Evolutionary conservation across 2,888 invertebrate genomes (phyloP).

Genomic region (Liopterus haemorrhoidalis): DNA sequence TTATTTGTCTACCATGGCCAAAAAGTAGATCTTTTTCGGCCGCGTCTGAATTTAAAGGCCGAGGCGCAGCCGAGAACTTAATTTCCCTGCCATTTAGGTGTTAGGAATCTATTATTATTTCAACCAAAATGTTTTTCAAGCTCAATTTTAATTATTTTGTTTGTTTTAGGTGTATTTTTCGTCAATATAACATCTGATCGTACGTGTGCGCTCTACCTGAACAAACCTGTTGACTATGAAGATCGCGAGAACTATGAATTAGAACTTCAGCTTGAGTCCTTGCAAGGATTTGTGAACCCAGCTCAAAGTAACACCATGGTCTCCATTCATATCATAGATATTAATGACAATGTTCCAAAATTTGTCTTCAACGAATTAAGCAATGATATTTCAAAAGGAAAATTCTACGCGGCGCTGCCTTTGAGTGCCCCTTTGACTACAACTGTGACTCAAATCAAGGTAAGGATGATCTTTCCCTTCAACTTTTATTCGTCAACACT

Average conservation of each 20-base stretch:
- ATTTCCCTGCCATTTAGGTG: too few relatives aligned
- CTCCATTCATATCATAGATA: conserved; percentile 75
- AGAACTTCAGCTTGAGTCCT: conserved; percentile 70
- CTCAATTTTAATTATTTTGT: conserved; percentile 9
- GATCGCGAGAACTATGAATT: conserved; percentile 64
- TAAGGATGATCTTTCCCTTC: conserved; percentile 35
- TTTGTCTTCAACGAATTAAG: conserved; percentile 66
- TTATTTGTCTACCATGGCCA: too few relatives aligned
- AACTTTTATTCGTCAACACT: neutral
- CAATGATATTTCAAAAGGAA: conserved; percentile 54
- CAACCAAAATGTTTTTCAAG: neutral
- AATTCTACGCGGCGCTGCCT: conserved; percentile 76
- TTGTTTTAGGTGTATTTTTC: conserved; percentile 59
- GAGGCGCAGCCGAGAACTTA: too few relatives aligned
- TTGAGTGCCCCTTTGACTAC: conserved; percentile 68
- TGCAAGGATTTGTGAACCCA: conserved; percentile 74
- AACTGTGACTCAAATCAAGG: conserved; percentile 71
- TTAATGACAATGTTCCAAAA: conserved; percentile 83
- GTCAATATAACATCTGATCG: conserved; percentile 69
- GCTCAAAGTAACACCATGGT: conserved; percentile 68
- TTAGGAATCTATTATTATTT: neutral
- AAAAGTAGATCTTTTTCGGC: too few relatives aligned
- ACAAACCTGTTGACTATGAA: conserved; percentile 74
- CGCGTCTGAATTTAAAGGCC: too few relatives aligned
- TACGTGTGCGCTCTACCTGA: conserved; percentile 75